Conservation (phyloP, 2,113 vertebrate genomes). For the Caranx melampygus region DNA sequence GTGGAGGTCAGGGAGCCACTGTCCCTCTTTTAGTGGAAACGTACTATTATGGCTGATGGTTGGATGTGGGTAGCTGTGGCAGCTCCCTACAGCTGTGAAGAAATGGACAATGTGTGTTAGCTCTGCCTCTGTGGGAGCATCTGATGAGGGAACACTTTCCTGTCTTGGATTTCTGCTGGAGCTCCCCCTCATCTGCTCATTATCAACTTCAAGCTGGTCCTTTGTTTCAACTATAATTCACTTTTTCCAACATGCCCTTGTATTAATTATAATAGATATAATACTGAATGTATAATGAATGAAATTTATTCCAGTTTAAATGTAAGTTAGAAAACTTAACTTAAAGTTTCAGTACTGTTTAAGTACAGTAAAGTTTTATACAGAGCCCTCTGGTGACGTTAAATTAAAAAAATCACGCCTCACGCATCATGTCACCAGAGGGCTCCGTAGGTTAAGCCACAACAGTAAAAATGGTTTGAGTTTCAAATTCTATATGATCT, state of each 20-base stretch:
- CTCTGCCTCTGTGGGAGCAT: not conserved
- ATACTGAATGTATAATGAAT: too few relatives aligned
- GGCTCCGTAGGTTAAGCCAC: too few relatives aligned
- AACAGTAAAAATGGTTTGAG: too few relatives aligned
- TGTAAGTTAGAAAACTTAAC: too few relatives aligned
- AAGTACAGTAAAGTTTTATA: too few relatives aligned
- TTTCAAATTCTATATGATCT: too few relatives aligned
- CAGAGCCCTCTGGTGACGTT: too few relatives aligned
- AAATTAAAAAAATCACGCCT: too few relatives aligned
- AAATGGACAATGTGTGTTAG: not conserved
- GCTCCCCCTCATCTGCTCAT: not conserved
- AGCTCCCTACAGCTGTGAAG: not conserved
- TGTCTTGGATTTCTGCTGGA: conserved; percentile 7
- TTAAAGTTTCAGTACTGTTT: too few relatives aligned
- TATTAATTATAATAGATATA: not conserved
- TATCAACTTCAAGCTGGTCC: not conserved
- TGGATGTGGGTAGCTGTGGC: not conserved
- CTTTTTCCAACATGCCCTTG: not conserved
- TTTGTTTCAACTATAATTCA: not conserved
- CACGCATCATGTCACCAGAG: too few relatives aligned
- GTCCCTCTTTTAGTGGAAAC: conserved; percentile 32
- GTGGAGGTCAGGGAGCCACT: conserved; percentile 30
- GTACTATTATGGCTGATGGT: conserved; percentile 8
- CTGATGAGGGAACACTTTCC: conserved; percentile 14
- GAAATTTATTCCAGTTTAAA: too few relatives aligned